phyloP scores from a whole-genome alignment of 2,113 vertebrate genomes.

The Albula goreensis region DNA sequence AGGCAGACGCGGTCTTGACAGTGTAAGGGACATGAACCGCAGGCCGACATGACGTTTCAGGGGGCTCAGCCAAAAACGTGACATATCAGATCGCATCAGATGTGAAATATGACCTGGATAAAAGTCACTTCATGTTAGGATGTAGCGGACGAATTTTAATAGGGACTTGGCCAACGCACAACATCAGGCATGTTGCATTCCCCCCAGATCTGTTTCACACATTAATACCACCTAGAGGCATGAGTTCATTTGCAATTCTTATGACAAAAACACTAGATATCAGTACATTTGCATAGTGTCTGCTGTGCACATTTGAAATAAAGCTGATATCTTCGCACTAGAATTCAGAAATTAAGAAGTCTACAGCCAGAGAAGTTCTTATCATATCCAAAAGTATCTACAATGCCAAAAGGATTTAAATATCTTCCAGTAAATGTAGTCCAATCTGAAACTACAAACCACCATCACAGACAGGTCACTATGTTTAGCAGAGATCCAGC shows the following conservation, averaged over 20 bases:
- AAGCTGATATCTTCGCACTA: background rate
- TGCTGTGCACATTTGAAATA: background rate
- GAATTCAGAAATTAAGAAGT: background rate
- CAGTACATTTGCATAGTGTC: background rate
- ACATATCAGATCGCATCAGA: slow-evolving; percentile 7
- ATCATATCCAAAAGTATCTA: no score
- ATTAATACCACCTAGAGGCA: background rate
- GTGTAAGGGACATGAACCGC: background rate
- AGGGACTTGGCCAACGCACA: background rate
- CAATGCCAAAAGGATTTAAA: no score
- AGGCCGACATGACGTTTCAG: background rate
- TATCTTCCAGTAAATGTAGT: no score
- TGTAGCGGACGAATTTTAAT: background rate
- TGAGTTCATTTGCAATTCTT: background rate
- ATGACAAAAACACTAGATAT: background rate
- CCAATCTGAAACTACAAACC: no score
- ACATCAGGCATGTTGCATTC: background rate
- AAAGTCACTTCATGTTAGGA: background rate
- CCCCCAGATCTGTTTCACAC: background rate
- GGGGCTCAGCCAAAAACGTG: background rate
- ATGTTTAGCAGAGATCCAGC: background rate
- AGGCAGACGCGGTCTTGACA: background rate
- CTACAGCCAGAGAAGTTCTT: background rate
- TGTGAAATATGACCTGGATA: background rate
- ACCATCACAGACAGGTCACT: background rate